Conservation (phyloP, 2,888 invertebrate genomes). For the Athalia rosae region DNA sequence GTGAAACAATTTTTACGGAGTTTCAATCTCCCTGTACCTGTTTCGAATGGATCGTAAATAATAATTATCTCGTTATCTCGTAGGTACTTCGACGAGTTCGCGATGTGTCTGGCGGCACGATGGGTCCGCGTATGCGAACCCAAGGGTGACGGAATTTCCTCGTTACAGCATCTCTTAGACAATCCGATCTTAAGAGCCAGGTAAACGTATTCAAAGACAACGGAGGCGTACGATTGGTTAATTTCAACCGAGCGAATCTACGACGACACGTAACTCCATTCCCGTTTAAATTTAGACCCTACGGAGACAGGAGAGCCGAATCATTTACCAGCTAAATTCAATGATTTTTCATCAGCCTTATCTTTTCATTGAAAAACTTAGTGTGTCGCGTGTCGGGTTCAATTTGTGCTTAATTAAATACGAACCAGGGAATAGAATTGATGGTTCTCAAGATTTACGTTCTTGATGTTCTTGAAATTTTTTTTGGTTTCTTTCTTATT, state of each 20-base stretch:
- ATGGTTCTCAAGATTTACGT: not conserved
- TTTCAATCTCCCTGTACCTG: not conserved
- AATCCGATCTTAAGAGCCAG: slow-evolving; percentile 76
- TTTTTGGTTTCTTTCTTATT: no score
- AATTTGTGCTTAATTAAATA: not conserved
- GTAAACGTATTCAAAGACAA: slow-evolving; percentile 61
- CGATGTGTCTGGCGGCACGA: slow-evolving; percentile 76
- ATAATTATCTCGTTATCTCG: slow-evolving; percentile 48
- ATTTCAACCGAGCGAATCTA: no score
- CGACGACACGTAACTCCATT: no score
- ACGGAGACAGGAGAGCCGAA: no score
- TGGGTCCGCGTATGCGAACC: slow-evolving; percentile 78
- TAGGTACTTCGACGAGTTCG: slow-evolving; percentile 78
- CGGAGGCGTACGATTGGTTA: not conserved
- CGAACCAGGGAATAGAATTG: not conserved
- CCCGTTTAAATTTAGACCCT: no score
- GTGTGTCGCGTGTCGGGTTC: not conserved
- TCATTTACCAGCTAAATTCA: no score
- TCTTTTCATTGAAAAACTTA: no score
- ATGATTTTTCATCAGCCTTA: no score
- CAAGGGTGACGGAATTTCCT: slow-evolving; percentile 78
- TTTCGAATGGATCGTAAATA: slow-evolving; percentile 1
- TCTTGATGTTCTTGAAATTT: not conserved
- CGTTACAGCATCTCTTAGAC: slow-evolving; percentile 77
- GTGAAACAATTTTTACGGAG: no score